phyloP scores from a whole-genome alignment of 2,113 vertebrate genomes.

The Amazona guildingii region DNA sequence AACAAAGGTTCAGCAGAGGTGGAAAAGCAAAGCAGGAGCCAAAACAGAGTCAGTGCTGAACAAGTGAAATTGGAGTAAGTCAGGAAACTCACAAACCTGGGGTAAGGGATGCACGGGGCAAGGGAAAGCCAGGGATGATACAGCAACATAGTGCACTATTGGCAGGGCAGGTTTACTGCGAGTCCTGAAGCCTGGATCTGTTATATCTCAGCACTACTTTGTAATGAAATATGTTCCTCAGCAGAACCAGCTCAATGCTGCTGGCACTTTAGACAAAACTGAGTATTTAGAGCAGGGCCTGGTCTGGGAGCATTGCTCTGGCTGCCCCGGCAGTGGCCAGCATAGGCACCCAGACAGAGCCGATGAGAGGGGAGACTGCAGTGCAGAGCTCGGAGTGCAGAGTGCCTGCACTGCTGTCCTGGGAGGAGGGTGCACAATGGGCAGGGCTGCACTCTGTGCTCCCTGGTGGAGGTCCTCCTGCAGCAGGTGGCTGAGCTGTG shows the following conservation, averaged over 20 bases:
- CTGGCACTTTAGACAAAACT: background rate
- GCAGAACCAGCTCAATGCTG: background rate
- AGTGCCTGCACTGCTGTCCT: no score
- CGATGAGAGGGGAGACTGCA: no score
- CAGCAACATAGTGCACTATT: fast-evolving
- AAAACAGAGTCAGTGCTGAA: background rate
- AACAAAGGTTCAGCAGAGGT: background rate
- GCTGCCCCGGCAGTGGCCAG: no score
- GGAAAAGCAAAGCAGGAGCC: background rate
- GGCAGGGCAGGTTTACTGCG: background rate
- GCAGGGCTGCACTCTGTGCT: no score
- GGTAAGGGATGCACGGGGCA: background rate
- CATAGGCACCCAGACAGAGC: no score
- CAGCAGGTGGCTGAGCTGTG: no score
- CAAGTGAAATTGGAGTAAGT: background rate
- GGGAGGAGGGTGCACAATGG: no score
- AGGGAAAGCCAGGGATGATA: background rate
- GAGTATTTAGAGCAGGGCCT: background rate
- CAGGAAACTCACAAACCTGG: background rate
- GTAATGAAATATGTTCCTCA: background rate
- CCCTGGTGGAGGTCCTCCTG: no score
- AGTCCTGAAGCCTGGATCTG: background rate
- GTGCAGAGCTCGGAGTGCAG: no score
- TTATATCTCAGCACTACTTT: background rate
- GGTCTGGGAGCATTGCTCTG: no score